Percentiles rank a stretch among this genome's conserved stretches.
phyloP scores from a whole-genome alignment of 2,113 vertebrate species.

The Passerina amoena region DNA sequence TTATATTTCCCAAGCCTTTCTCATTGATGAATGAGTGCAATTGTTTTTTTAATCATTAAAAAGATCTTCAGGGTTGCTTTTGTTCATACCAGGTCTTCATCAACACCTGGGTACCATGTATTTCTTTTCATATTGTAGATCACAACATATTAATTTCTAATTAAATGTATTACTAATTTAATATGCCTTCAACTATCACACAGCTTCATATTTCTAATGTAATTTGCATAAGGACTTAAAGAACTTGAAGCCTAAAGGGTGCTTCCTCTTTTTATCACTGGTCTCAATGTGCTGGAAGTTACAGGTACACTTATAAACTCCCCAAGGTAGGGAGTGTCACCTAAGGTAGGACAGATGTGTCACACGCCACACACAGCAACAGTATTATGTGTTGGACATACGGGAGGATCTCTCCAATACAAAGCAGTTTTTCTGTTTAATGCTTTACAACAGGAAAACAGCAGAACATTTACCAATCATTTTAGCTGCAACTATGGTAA shows the following conservation, averaged over 20 bases:
- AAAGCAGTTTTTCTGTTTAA: background rate
- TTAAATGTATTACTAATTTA: background rate
- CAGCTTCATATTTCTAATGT: background rate
- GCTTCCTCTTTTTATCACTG: background rate
- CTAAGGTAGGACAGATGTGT: background rate
- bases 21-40: conserved; percentile 11
- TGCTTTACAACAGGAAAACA: background rate
- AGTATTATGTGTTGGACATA: background rate
- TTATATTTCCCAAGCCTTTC: conserved; percentile 21
- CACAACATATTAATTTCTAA: background rate
- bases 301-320: background rate
- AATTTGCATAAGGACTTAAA: background rate
- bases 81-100: conserved; percentile 24
- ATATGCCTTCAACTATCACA: background rate
- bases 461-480: background rate
- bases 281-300: background rate
- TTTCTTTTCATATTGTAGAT: background rate
- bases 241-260: background rate
- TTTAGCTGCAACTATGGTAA: conserved; percentile 10
- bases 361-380: background rate
- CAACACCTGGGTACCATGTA: background rate
- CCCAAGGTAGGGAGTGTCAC: background rate
- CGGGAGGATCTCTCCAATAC: background rate
- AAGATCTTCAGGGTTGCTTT: background rate
- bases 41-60: background rate